phyloP scores from a whole-genome alignment of 2,888 invertebrate genomes.

The Cremastinae sp. region DNA sequence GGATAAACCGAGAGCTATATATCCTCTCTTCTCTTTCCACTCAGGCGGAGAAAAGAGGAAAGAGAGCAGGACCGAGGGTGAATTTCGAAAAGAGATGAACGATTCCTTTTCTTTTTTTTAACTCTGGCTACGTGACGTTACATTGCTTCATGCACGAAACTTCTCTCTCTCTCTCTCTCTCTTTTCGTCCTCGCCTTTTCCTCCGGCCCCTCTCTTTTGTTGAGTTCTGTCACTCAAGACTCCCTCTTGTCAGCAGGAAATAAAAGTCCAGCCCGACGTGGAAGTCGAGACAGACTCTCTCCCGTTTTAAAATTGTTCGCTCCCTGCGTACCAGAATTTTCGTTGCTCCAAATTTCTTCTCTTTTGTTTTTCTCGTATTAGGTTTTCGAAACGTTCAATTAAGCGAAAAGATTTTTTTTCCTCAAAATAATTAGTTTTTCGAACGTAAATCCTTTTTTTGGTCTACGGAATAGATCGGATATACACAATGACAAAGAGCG shows the following conservation, averaged over 20 bases:
- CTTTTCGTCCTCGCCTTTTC: slow-evolving; percentile 1
- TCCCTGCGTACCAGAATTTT: neutral
- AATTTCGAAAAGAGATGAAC: slow-evolving; percentile 51
- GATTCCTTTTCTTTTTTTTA: slow-evolving; percentile 14
- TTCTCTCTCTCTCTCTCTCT: slow-evolving; percentile 30
- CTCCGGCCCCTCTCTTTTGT: slow-evolving; percentile 46
- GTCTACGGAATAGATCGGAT: neutral
- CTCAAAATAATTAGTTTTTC: slow-evolving; percentile 1
- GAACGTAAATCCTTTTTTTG: neutral
- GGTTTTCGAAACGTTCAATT: neutral
- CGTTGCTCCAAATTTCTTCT: neutral
- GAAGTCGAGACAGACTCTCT: neutral
- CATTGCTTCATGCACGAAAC: slow-evolving; percentile 19
- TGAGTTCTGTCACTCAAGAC: slow-evolving; percentile 65
- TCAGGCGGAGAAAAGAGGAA: slow-evolving; percentile 9
- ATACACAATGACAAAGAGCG: slow-evolving; percentile 60
- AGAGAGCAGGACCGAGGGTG: slow-evolving; percentile 40
- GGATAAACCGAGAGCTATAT: slow-evolving; percentile 36
- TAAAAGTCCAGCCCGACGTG: slow-evolving; percentile 57
- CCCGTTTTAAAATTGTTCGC: slow-evolving; percentile 34
- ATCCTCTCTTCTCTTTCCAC: slow-evolving; percentile 38
- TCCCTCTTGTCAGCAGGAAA: slow-evolving; percentile 54
- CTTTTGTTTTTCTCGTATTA: neutral
- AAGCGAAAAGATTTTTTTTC: neutral
- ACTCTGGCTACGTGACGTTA: slow-evolving; percentile 36